Percentiles rank a stretch among this genome's conserved stretches.
phyloP scores from a whole-genome alignment of 2,888 invertebrate genomes.

The Hirtodrosophila alboralis region DNA sequence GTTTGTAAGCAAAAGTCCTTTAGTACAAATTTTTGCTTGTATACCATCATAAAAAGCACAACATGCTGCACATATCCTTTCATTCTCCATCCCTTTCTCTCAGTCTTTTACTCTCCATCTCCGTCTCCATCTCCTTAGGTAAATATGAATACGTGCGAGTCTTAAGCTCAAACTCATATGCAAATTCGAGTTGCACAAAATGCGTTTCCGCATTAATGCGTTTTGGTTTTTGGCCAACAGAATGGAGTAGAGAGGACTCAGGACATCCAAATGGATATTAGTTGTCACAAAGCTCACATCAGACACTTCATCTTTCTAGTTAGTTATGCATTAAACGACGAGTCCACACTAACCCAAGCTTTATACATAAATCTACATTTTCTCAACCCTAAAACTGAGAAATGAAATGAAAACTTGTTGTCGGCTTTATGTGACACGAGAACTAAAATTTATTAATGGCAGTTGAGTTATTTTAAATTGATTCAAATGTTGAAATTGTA shows the following conservation, averaged over 20 bases:
- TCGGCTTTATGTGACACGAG: too few relatives aligned
- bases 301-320: constrained; percentile 39
- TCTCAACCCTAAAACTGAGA: neutral
- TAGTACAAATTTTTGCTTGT: constrained; percentile 71
- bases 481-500: neutral
- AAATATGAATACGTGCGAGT: constrained; percentile 65
- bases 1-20: constrained; percentile 79
- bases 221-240: constrained; percentile 66
- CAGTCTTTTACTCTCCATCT: constrained; percentile 30
- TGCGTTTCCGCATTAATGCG: constrained; percentile 80
- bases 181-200: constrained; percentile 64
- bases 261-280: constrained; percentile 69
- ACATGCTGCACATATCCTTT: constrained; percentile 30
- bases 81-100: neutral
- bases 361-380: too few relatives aligned
- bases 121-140: constrained; percentile 45
- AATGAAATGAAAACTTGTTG: too few relatives aligned
- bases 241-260: constrained; percentile 8
- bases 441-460: too few relatives aligned
- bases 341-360: too few relatives aligned
- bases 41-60: constrained; percentile 75
- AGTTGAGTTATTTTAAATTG: too few relatives aligned
- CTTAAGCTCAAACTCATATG: constrained; percentile 57
- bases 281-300: constrained; percentile 47
- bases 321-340: constrained; percentile 43